Conservation (phyloP, 1,140 invertebrate genomes). For the Sitobion miscanthi region DNA sequence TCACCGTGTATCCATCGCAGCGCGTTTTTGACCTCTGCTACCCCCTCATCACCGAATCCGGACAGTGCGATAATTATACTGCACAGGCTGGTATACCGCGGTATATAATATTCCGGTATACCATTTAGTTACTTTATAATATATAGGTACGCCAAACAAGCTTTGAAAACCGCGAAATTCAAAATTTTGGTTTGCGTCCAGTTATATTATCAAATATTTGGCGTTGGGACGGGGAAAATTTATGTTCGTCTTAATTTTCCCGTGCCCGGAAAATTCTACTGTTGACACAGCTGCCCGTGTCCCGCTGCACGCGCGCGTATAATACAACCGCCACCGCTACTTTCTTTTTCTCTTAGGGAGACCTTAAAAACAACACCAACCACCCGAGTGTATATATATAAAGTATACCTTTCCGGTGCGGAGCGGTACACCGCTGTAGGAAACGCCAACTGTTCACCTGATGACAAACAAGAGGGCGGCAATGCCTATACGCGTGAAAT, state of each 20-base stretch:
- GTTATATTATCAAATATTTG: background rate
- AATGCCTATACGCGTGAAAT: background rate
- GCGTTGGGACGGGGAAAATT: background rate
- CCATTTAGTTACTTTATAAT: background rate
- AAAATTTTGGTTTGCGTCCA: background rate
- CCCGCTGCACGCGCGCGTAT: background rate
- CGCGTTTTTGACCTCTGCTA: background rate
- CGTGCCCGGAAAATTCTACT: slow-evolving; percentile 36
- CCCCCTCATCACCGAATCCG: background rate
- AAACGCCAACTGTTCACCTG: slow-evolving; percentile 27
- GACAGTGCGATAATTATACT: background rate
- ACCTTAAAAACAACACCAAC: slow-evolving; percentile 31
- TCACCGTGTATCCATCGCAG: background rate
- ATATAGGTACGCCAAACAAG: background rate
- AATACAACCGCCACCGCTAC: background rate
- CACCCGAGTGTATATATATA: too few relatives aligned
- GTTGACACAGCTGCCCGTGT: slow-evolving; percentile 45
- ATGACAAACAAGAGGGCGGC: background rate
- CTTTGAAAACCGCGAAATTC: background rate
- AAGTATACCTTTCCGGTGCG: background rate
- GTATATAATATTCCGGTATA: background rate
- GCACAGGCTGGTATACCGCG: background rate
- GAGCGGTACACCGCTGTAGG: background rate
- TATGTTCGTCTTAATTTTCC: slow-evolving; percentile 29
- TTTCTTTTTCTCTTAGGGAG: background rate